Evolutionary conservation across 2,797 vertebrate species (phyloP).

Genomic region (Cryptoblepharus egeriae): DNA sequence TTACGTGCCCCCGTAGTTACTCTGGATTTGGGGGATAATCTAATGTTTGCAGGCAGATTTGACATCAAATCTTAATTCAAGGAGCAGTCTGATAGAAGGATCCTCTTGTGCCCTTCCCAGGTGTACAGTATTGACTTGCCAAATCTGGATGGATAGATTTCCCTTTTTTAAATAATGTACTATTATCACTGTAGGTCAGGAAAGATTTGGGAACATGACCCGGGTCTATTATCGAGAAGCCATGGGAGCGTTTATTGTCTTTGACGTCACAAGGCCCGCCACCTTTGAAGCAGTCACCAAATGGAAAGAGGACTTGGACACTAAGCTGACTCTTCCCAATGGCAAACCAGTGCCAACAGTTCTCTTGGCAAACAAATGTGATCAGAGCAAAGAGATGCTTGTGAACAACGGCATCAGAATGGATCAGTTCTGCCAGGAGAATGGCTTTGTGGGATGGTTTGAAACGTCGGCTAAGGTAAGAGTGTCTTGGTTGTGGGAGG

Average conservation of each 20-base stretch:
- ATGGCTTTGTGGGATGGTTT: conserved; percentile 95
- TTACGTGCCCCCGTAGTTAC: too few relatives aligned
- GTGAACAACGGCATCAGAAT: conserved; percentile 89
- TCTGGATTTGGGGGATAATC: too few relatives aligned
- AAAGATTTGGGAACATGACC: conserved; percentile 99
- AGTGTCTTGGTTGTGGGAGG: neutral
- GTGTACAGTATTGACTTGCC: neutral
- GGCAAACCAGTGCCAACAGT: conserved; percentile 91
- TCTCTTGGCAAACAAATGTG: conserved; percentile 96
- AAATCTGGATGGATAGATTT: neutral
- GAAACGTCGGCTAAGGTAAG: conserved; percentile 97
- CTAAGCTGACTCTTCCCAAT: conserved; percentile 90
- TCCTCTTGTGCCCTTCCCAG: too few relatives aligned
- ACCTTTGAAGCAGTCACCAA: conserved; percentile 96
- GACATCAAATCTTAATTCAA: neutral
- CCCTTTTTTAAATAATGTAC: neutral
- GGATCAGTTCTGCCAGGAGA: conserved; percentile 97
- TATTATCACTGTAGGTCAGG: conserved; percentile 86
- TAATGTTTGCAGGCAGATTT: neutral
- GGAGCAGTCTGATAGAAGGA: neutral
- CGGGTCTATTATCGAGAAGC: conserved; percentile 98
- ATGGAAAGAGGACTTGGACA: conserved; percentile 98
- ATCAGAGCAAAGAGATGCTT: conserved; percentile 90
- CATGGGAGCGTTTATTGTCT: conserved; percentile 96
- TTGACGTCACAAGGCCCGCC: conserved; percentile 91